A percentile compares a stretch with the other conserved stretches of the same genome.
Conservation (phyloP, 2,888 invertebrate genomes). For the Heliothis peltigera region DNA sequence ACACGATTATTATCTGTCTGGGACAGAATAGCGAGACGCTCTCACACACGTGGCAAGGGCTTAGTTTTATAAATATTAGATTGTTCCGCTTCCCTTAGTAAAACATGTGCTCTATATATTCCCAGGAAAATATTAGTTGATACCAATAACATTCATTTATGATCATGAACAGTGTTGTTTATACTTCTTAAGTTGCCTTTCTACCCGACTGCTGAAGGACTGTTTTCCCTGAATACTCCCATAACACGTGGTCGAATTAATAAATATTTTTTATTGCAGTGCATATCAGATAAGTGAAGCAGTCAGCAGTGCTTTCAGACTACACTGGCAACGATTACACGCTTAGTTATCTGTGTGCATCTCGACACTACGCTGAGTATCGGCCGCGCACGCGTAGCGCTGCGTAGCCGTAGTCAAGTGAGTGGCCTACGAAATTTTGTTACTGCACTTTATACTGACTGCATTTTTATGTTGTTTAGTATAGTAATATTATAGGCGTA, state of each 20-base stretch:
- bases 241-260: too few species aligned
- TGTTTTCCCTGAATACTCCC: too few species aligned
- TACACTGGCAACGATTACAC: too few species aligned
- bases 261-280: too few species aligned
- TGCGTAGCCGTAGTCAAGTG: slow-evolving; percentile 21
- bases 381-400: slow-evolving; percentile 29
- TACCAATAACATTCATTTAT: slow-evolving; percentile 10
- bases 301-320: too few species aligned
- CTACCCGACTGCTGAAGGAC: background rate
- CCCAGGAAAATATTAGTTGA: slow-evolving; percentile 13
- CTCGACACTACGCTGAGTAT: slow-evolving; percentile 11
- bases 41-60: slow-evolving; percentile 32
- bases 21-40: slow-evolving; percentile 31
- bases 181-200: background rate
- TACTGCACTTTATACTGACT: background rate
- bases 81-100: slow-evolving; percentile 15
- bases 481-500: too few species aligned
- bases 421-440: slow-evolving; percentile 18
- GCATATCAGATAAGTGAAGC: too few species aligned
- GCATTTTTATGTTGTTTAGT: too few species aligned
- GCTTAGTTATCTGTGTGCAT: background rate
- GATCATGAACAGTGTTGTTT: background rate
- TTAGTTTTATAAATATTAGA: slow-evolving; percentile 38
- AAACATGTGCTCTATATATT: slow-evolving; percentile 14
- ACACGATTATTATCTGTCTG: background rate